These are phyloP conservation scores for Tokudaia muenninki DNA, from an alignment of 2,797 vertebrate genomes.

Conservation along the genomic window DNA sequence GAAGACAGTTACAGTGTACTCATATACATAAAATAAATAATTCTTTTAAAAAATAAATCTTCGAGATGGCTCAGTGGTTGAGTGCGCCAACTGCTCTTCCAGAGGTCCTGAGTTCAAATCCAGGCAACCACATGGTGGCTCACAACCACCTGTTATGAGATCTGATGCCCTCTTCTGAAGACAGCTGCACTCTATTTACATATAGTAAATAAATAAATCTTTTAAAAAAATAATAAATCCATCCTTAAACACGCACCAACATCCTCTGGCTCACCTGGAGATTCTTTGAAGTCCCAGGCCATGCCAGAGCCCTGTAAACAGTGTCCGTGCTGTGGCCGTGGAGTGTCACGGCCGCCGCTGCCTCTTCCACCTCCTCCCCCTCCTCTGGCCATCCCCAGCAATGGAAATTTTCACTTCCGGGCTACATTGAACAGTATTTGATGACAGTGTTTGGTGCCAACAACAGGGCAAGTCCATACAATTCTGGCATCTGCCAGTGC, in stretches of 20 bases:
- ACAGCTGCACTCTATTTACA: neutral
- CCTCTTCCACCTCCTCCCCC: neutral
- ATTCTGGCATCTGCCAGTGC: rapidly evolving
- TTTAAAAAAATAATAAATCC: neutral
- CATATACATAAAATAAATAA: too few relatives aligned
- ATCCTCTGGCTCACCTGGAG: neutral
- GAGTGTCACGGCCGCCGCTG: neutral
- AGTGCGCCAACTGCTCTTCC: neutral
- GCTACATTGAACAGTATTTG: neutral
- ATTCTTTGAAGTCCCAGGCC: neutral
- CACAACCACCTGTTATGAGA: neutral
- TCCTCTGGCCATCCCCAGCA: neutral
- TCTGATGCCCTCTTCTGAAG: neutral
- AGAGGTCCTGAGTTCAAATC: neutral
- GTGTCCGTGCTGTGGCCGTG: too few relatives aligned
- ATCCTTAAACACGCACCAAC: neutral
- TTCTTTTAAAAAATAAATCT: neutral
- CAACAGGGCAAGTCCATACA: neutral
- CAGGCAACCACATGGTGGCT: neutral
- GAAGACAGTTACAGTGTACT: neutral
- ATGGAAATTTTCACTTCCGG: neutral
- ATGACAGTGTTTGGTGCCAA: neutral
- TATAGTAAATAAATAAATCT: neutral
- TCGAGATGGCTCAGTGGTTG: neutral
- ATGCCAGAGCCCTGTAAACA: too few relatives aligned